Evolutionary conservation across 1,140 invertebrate species (phyloP).

Genomic region (Ooceraea biroi): DNA sequence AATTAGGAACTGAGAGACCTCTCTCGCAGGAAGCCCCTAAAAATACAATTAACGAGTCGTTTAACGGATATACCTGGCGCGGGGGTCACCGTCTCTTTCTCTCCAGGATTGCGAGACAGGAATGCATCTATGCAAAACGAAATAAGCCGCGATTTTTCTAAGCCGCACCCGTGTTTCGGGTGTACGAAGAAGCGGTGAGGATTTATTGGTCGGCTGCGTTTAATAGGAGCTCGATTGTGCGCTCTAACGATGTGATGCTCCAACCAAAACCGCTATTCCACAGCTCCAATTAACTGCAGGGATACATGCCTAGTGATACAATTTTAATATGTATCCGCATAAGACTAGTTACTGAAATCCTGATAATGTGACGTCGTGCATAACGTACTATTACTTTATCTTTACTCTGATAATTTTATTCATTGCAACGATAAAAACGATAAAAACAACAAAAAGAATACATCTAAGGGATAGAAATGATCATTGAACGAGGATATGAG

Average conservation of each 20-base stretch:
- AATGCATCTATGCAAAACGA: constrained; percentile 62
- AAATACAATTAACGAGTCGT: constrained; percentile 84
- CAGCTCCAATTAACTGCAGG: constrained; percentile 42
- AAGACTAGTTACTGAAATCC: not conserved
- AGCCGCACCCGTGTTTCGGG: constrained; percentile 45
- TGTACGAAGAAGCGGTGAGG: constrained; percentile 47
- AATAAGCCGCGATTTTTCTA: constrained; percentile 57
- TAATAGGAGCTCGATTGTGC: constrained; percentile 47
- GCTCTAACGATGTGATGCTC: constrained; percentile 16
- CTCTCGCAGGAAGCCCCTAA: constrained; percentile 80
- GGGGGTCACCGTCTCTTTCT: constrained; percentile 60
- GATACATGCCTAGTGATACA: constrained; percentile 13
- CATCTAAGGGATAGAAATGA: too few species aligned
- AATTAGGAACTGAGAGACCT: constrained; percentile 79
- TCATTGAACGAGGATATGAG: too few species aligned
- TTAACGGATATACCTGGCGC: constrained; percentile 79
- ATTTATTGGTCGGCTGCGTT: constrained; percentile 40
- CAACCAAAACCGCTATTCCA: not conserved
- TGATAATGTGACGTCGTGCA: not conserved
- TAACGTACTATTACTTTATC: not conserved
- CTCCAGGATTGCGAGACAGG: constrained; percentile 27
- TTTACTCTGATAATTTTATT: too few species aligned
- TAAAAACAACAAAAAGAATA: too few species aligned
- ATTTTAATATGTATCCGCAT: constrained; percentile 27
- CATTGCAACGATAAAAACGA: too few species aligned